phyloP scores from a whole-genome alignment of 2,888 invertebrate genomes.

The Philopedon plagiatum region DNA sequence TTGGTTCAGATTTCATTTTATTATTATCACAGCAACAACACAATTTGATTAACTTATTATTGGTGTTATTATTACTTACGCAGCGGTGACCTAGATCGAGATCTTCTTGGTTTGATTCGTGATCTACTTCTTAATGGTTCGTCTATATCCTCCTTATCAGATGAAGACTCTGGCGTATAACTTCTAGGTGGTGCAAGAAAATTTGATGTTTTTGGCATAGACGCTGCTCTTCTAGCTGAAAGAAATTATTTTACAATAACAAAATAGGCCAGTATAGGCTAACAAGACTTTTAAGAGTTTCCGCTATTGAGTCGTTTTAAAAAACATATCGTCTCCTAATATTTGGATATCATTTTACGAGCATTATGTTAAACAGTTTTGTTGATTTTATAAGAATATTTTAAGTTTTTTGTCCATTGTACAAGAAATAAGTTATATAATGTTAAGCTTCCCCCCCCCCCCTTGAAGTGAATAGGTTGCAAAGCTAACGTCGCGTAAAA shows the following conservation, averaged over 20 bases:
- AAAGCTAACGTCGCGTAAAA: too few relatives aligned
- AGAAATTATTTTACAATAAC: background rate
- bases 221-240: conserved; percentile 39
- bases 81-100: conserved; percentile 54
- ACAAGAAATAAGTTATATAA: too few relatives aligned
- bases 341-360: too few relatives aligned
- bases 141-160: conserved; percentile 54
- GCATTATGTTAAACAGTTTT: too few relatives aligned
- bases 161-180: conserved; percentile 59
- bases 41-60: background rate
- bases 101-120: conserved; percentile 51
- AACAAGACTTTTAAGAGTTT: too few relatives aligned
- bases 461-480: too few relatives aligned
- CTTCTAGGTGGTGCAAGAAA: conserved; percentile 62
- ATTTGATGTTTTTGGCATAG: conserved; percentile 46
- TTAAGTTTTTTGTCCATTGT: too few relatives aligned
- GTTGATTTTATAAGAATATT: too few relatives aligned
- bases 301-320: too few relatives aligned
- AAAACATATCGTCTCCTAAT: too few relatives aligned
- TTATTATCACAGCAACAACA: conserved; percentile 10
- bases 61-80: conserved; percentile 51
- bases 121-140: conserved; percentile 47
- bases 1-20: background rate
- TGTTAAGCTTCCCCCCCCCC: too few relatives aligned
- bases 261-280: too few relatives aligned